A percentile compares a stretch with the other conserved stretches of the same genome.
These are phyloP conservation scores for Plagiodera versicolora DNA, from an alignment of 2,888 invertebrate genomes.

Conservation along the genomic window DNA sequence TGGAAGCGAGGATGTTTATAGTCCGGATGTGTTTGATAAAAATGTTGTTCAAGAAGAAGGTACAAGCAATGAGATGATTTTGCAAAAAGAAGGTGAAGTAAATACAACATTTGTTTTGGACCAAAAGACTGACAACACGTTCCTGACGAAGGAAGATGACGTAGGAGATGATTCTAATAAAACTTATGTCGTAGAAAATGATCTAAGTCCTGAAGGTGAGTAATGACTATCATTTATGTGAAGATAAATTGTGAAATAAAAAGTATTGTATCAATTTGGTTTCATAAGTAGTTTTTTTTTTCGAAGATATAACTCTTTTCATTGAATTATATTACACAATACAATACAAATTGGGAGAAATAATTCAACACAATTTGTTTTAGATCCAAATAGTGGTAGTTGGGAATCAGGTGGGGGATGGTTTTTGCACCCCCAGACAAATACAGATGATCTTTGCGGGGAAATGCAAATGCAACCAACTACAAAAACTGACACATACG, in stretches of 20 bases:
- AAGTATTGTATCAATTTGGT: too few relatives aligned
- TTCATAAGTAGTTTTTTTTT: too few relatives aligned
- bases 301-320: too few relatives aligned
- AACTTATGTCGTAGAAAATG: constrained; percentile 9
- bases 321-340: too few relatives aligned
- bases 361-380: neutral
- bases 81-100: neutral
- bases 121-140: constrained; percentile 6
- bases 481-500: constrained; percentile 51
- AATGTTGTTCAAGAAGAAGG: neutral
- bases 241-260: too few relatives aligned
- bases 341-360: too few relatives aligned
- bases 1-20: constrained; percentile 10
- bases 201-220: neutral
- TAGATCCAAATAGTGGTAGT: constrained; percentile 25
- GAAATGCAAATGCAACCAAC: constrained; percentile 39
- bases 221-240: neutral
- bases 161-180: neutral
- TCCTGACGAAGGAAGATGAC: neutral
- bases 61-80: neutral
- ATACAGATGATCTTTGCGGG: constrained; percentile 43
- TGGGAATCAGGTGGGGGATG: constrained; percentile 51
- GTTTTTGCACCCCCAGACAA: constrained; percentile 55
- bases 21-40: constrained; percentile 1
- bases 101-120: constrained; percentile 8